phyloP scores from a whole-genome alignment of 2,888 invertebrate genomes.

The Actias luna region DNA sequence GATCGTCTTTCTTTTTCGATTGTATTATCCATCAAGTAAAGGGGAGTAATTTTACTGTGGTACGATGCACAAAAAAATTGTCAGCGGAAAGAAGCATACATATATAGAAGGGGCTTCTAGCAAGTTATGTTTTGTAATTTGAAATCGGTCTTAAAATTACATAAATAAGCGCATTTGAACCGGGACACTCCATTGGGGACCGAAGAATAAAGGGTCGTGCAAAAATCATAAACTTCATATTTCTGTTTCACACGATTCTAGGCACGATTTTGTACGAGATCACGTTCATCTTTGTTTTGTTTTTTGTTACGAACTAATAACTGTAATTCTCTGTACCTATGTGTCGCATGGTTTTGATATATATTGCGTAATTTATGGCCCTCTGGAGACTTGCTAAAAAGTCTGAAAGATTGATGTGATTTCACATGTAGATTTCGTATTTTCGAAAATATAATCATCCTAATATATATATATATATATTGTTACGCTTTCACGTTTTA shows the following conservation, averaged over 20 bases:
- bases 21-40: too few relatives aligned
- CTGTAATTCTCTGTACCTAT: slow-evolving; percentile 52
- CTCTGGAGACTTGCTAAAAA: neutral
- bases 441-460: neutral
- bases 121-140: neutral
- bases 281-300: slow-evolving; percentile 61
- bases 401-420: neutral
- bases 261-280: slow-evolving; percentile 55
- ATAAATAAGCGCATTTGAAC: slow-evolving; percentile 30
- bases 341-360: slow-evolving; percentile 61
- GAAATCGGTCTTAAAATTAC: neutral
- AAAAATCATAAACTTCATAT: slow-evolving; percentile 61
- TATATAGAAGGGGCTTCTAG: neutral
- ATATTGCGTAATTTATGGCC: slow-evolving; percentile 45
- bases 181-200: slow-evolving; percentile 31
- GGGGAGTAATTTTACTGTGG: too few relatives aligned
- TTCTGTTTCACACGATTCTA: slow-evolving; percentile 42
- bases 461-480: too few relatives aligned
- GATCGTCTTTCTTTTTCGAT: too few relatives aligned
- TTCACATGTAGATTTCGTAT: neutral
- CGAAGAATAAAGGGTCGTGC: slow-evolving; percentile 40
- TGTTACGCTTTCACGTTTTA: too few relatives aligned
- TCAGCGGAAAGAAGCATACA: neutral
- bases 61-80: too few relatives aligned
- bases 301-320: slow-evolving; percentile 59